Conservation (phyloP, 1,140 invertebrate genomes). For the Tyrophagus putrescentiae region DNA sequence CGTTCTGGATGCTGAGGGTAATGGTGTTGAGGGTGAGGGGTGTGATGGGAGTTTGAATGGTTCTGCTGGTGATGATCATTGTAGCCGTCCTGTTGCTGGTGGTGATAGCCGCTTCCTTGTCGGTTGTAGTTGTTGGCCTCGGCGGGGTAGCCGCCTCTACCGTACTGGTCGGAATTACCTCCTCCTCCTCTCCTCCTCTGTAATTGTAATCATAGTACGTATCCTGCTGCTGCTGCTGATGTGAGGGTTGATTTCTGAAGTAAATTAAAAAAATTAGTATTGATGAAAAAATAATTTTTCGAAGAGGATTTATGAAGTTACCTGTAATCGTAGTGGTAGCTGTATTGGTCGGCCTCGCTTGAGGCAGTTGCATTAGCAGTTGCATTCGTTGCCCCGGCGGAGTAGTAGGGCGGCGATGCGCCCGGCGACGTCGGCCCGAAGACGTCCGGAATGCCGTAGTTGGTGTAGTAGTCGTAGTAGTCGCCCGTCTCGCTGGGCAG, state of each 20-base stretch:
- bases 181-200: background rate
- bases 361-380: background rate
- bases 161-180: background rate
- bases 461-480: constrained; percentile 23
- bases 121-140: background rate
- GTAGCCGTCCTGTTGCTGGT: background rate
- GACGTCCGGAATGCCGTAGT: constrained; percentile 29
- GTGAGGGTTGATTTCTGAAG: constrained; percentile 2
- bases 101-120: background rate
- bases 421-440: constrained; percentile 11
- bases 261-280: background rate
- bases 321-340: background rate
- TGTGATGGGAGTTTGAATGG: no score
- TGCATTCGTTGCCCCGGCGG: background rate
- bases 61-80: background rate
- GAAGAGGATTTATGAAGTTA: background rate
- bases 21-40: background rate
- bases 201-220: background rate
- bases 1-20: background rate
- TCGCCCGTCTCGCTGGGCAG: constrained; percentile 12
- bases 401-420: background rate
- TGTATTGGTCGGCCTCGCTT: constrained; percentile 14
- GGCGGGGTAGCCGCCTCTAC: background rate
- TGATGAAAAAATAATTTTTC: background rate
- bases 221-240: background rate